A percentile compares a stretch with the other conserved stretches of the same genome.
These are phyloP conservation scores for Nebria brevicollis DNA, from an alignment of 2,888 invertebrate species.

Conservation along the genomic window DNA sequence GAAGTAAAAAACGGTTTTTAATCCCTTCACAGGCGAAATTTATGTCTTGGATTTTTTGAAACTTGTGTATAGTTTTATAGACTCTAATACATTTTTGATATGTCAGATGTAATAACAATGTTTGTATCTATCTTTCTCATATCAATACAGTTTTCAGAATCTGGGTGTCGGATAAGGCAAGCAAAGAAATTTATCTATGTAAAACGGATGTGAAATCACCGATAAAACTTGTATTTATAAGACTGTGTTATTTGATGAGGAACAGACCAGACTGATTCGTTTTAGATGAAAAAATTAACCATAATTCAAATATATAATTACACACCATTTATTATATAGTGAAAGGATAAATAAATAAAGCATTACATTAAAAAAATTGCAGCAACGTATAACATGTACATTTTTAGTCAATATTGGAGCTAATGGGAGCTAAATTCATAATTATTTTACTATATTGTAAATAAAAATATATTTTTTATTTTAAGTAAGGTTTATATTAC, in stretches of 20 bases:
- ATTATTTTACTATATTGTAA: too few relatives aligned
- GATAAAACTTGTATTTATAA: conserved; percentile 1
- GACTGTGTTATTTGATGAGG: not conserved
- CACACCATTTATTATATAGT: too few relatives aligned
- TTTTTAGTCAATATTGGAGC: too few relatives aligned
- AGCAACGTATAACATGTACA: too few relatives aligned
- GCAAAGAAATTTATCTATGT: not conserved
- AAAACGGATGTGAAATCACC: not conserved
- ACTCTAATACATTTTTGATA: not conserved
- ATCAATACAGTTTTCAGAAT: not conserved
- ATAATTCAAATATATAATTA: not conserved
- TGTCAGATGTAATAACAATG: not conserved
- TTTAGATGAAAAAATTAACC: not conserved
- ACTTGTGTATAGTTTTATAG: not conserved
- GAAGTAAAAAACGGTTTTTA: too few relatives aligned
- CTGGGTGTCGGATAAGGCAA: not conserved
- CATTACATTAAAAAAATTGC: too few relatives aligned
- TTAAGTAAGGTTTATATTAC: too few relatives aligned
- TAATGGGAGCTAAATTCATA: too few relatives aligned
- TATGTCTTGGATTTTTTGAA: too few relatives aligned
- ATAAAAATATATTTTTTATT: too few relatives aligned
- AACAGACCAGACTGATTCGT: not conserved
- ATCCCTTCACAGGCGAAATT: too few relatives aligned
- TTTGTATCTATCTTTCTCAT: not conserved
- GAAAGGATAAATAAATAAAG: too few relatives aligned